A percentile compares a stretch with the other conserved stretches of the same genome.
Conservation (phyloP, 1,140 invertebrate genomes). For the Trypoxylus dichotomus region DNA sequence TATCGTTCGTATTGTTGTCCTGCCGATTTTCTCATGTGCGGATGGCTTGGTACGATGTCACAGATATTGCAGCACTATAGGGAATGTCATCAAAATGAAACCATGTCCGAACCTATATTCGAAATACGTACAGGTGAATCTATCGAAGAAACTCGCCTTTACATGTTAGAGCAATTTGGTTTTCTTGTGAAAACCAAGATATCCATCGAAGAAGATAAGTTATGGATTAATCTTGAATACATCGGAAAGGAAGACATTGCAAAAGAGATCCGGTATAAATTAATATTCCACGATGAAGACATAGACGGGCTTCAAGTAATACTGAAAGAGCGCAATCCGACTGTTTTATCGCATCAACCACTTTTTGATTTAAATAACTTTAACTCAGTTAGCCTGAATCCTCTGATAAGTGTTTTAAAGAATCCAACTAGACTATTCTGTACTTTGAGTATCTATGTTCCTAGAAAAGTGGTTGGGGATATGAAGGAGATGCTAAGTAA, state of each 20-base stretch:
- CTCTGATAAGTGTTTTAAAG: not conserved
- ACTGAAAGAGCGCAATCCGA: slow-evolving; percentile 1
- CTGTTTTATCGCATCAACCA: not conserved
- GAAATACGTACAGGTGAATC: not conserved
- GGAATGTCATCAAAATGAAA: not conserved
- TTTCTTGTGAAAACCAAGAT: slow-evolving; percentile 22
- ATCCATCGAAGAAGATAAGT: not conserved
- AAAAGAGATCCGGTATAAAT: slow-evolving; percentile 1
- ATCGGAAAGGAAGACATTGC: not conserved
- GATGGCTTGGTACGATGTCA: not conserved
- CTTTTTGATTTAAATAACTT: not conserved
- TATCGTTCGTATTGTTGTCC: slow-evolving; percentile 8
- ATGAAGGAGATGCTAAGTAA: not conserved
- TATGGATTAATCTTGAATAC: slow-evolving; percentile 21
- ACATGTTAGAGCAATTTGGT: not conserved
- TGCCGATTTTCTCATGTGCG: not conserved
- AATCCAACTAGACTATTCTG: not conserved
- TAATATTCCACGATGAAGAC: slow-evolving; percentile 11
- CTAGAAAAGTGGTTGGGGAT: not conserved
- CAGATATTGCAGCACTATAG: slow-evolving; percentile 4
- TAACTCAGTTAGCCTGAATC: not conserved
- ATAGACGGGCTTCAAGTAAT: not conserved
- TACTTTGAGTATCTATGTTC: not conserved
- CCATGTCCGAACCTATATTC: not conserved
- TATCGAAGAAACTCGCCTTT: not conserved